Evolutionary conservation across 2,113 vertebrate species (phyloP).

Genomic region (Melanotaenia duboulayi): DNA sequence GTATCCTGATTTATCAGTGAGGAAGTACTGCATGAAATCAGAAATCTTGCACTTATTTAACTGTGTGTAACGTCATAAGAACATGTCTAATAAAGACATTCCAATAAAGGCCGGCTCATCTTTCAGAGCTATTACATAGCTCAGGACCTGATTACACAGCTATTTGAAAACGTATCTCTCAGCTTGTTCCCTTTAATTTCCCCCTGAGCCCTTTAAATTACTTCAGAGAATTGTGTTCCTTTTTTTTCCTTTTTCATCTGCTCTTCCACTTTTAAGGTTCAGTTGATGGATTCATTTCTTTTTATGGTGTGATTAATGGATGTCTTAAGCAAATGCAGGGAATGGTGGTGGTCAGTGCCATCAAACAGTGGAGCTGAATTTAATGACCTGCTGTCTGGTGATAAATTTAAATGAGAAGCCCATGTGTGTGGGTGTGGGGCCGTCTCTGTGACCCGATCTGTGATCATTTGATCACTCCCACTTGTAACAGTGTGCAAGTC

Average conservation of each 20-base stretch:
- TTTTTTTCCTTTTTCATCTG: constrained; percentile 30
- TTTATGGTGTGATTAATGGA: constrained; percentile 73
- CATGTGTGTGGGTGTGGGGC: constrained; percentile 9
- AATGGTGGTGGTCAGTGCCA: constrained; percentile 59
- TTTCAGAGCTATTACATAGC: constrained; percentile 72
- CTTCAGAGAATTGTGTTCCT: constrained; percentile 66
- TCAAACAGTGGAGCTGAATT: constrained; percentile 68
- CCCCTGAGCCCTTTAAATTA: constrained; percentile 78
- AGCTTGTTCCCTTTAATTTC: constrained; percentile 76
- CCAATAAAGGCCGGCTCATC: constrained; percentile 68
- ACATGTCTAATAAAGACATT: constrained; percentile 73
- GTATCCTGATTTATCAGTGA: constrained; percentile 51
- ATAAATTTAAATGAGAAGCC: constrained; percentile 66
- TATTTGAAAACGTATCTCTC: constrained; percentile 76
- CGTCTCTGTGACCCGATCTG: constrained; percentile 44
- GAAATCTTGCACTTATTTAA: constrained; percentile 61
- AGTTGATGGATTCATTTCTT: constrained; percentile 67
- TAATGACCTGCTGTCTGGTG: constrained; percentile 57
- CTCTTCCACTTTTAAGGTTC: constrained; percentile 36
- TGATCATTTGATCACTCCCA: constrained; percentile 49
- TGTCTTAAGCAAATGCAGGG: constrained; percentile 61
- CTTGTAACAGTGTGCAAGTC: constrained; percentile 38
- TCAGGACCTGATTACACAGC: constrained; percentile 74
- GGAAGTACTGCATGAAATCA: constrained; percentile 56
- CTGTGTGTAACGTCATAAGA: constrained; percentile 66